phyloP scores from a whole-genome alignment of 2,888 invertebrate genomes.

The Sarcophaga variegata region DNA sequence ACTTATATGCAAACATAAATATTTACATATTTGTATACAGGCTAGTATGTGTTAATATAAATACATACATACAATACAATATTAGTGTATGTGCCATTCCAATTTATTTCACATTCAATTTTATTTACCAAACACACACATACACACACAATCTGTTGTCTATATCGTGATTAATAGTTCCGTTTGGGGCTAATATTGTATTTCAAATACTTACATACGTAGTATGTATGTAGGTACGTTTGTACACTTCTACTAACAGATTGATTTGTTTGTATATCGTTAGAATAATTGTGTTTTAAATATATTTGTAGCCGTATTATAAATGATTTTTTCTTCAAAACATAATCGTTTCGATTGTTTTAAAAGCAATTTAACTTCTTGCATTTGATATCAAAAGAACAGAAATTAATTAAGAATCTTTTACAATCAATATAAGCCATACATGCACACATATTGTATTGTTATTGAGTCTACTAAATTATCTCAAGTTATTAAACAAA shows the following conservation, averaged over 20 bases:
- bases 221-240: too few relatives aligned
- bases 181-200: constrained; percentile 16
- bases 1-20: background rate
- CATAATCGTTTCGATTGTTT: background rate
- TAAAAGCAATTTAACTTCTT: background rate
- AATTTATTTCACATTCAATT: background rate
- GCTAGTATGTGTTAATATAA: background rate
- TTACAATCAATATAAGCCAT: background rate
- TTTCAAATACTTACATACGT: background rate
- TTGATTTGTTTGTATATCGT: constrained; percentile 16
- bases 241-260: background rate
- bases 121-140: background rate
- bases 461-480: too few relatives aligned
- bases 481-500: too few relatives aligned
- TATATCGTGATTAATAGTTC: constrained; percentile 46
- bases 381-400: background rate
- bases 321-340: background rate
- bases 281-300: constrained; percentile 21
- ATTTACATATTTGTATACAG: background rate
- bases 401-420: background rate
- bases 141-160: constrained; percentile 26
- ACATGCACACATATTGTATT: too few relatives aligned
- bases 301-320: background rate
- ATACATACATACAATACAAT: background rate
- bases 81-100: background rate